Base-by-base conservation (phyloP, 2,797 vertebrate species). In the Cephalopachus bancanus region DNA sequence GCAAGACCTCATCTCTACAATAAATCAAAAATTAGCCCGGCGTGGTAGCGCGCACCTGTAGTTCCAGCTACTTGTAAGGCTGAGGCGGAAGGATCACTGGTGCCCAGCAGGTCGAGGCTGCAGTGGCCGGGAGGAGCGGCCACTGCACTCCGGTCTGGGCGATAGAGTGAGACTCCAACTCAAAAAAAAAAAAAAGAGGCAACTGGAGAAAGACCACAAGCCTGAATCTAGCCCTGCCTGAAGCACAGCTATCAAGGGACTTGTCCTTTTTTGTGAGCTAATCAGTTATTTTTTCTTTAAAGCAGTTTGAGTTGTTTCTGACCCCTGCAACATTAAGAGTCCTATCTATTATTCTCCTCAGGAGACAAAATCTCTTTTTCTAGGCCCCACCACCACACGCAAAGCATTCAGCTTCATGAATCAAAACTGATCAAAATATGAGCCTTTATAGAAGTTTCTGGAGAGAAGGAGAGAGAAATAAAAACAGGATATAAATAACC, bases 401-500 rank as follows among this genome's bases (percentile, higher is more conserved):
- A 93, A 91, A 95, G 57, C 60, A 79, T 64, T 62, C 83, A 69
- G 84, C 19, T 28, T 26, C 17, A 20, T 7, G 10, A 87, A 28
- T 59, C 64, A 62, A 74, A 62, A 26, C 49, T 74, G 84, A 95
- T 75, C 51, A 93, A 90, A 97, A 60, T 95, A 97, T 83, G 65
- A 93, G 57, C 44, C 59, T 95, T 97, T 97, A 96, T 83, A 96
- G 64, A 74, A 51, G 59, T 62, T 83, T 93, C 84, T 83, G 84
- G 26, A 74, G 15, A 85, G 20, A 85, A 10, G 16, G 49, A 4
- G 84, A 72, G 20, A 69, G 49, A 17, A 49, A 53, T 75, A 92
- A 74, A 71, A 60, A 59, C 2, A 30, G 9, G 44, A 87, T 81
- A 95, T 97, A 97, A 97, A 97, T 97, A 97, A 87, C 28, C 51